These are phyloP conservation scores for Theristicus caerulescens DNA, from an alignment of 2,113 vertebrate species.

Conservation along the genomic window DNA sequence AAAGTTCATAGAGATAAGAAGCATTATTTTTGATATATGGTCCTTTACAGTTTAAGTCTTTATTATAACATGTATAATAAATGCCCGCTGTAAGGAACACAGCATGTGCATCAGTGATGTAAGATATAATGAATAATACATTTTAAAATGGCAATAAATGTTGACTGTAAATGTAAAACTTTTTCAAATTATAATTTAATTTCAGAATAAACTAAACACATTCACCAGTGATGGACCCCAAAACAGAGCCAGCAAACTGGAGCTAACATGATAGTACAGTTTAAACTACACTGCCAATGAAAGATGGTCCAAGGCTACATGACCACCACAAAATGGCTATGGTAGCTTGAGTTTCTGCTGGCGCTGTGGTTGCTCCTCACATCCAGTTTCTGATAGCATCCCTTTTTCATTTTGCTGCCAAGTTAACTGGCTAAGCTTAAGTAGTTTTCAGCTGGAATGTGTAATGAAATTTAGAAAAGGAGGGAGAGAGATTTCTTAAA, in stretches of 20 bases:
- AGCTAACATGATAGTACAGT: neutral
- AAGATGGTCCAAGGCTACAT: neutral
- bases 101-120: neutral
- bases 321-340: neutral
- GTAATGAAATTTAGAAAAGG: conserved; percentile 8
- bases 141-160: neutral
- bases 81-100: neutral
- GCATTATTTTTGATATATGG: neutral
- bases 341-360: neutral
- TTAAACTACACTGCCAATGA: neutral
- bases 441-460: conserved; percentile 17
- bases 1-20: neutral
- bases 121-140: neutral
- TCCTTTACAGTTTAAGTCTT: neutral
- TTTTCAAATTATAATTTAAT: neutral
- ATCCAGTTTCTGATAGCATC: neutral
- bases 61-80: neutral
- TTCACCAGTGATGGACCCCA: neutral
- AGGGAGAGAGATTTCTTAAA: neutral
- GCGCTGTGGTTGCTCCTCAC: neutral
- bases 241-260: neutral
- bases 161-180: neutral
- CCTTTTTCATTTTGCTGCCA: neutral
- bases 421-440: neutral
- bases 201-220: neutral